Base-by-base conservation (phyloP, 1,140 invertebrate species). In the Pentalonia nigronervosa region DNA sequence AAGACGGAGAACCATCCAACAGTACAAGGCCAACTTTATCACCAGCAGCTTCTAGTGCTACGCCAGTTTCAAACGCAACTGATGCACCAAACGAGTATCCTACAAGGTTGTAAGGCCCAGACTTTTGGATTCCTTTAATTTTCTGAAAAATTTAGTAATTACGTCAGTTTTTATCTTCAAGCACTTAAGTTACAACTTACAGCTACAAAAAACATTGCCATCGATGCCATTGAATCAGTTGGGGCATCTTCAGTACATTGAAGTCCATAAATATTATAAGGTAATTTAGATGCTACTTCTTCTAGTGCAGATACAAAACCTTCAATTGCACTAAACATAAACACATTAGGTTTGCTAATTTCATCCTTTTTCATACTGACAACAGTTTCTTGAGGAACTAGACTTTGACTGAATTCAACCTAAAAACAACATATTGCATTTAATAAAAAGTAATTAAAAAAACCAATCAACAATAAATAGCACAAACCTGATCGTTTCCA, bases 81-180 rank as follows among this genome's bases (percentile, higher is more conserved):
- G 97, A 97, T 20, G 98, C 97, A 87, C 99, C 99, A 95, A 98
- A 99, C 0, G 99, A 99, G 95, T 99, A 99, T 7, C 99, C 99
- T 60, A 97, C 96, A 76, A 99, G 95, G 41, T 96, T 96, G 95
- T 98, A 99, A 0, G 98, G 98, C 93, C 98, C 98, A 93, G 96
- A 95, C 0, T 97, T 96, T 95, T 99, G 98, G n/a, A 98, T 95
- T 47, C 96, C 96, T 94, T 97, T 97, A 93, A 99, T 97, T 95
- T 97, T 96, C 95, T 97, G 95, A 9, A 95, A 94, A 76, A 76
- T 8, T 21, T 0, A 67, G n/a, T 34, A 88, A 83, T 47, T 1
- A 90, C 34, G 9, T 53, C 25, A 60, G 21, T 1, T 30, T 41
- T 11, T 56, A 45, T 11, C 1, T 20, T 4, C 4, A 21, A 47